Percentiles rank a stretch among this genome's conserved stretches.
Conservation (phyloP, 2,113 vertebrate genomes). For the Erpornis zantholeuca region DNA sequence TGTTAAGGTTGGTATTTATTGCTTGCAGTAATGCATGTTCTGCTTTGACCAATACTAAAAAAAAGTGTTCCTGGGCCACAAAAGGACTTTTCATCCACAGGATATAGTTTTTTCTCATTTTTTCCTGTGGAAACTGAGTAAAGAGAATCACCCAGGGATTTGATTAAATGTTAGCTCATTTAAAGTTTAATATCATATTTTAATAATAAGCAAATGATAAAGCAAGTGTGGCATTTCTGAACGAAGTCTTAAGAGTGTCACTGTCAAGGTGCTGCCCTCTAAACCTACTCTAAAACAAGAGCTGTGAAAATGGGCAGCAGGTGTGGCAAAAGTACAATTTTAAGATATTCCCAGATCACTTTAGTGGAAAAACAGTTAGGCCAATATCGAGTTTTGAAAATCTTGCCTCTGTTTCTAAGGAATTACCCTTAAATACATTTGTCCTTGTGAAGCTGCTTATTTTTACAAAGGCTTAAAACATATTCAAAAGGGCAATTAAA, state of each 20-base stretch:
- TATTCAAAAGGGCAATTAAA: neutral
- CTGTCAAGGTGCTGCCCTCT: neutral
- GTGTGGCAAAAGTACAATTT: neutral
- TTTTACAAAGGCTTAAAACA: neutral
- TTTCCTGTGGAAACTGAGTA: neutral
- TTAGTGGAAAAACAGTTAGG: neutral
- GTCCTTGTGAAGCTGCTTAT: neutral
- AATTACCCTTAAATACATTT: neutral
- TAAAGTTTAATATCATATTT: neutral
- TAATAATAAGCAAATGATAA: neutral
- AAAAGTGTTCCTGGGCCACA: neutral
- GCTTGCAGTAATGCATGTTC: neutral
- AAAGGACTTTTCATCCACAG: neutral
- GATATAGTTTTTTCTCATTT: rapidly evolving
- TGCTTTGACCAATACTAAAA: neutral
- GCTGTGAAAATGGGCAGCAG: neutral
- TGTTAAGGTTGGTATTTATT: conserved; percentile 42
- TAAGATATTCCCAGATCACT: neutral
- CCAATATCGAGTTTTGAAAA: neutral
- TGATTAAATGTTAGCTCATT: neutral
- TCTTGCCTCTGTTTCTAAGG: neutral
- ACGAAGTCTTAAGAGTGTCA: rapidly evolving
- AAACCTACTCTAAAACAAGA: neutral
- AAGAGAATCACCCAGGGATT: neutral
- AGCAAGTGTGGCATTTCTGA: neutral